A percentile compares a stretch with the other conserved stretches of the same genome.
phyloP scores from a whole-genome alignment of 1,140 invertebrate genomes.

The Pseudomyrmex dendroicus region DNA sequence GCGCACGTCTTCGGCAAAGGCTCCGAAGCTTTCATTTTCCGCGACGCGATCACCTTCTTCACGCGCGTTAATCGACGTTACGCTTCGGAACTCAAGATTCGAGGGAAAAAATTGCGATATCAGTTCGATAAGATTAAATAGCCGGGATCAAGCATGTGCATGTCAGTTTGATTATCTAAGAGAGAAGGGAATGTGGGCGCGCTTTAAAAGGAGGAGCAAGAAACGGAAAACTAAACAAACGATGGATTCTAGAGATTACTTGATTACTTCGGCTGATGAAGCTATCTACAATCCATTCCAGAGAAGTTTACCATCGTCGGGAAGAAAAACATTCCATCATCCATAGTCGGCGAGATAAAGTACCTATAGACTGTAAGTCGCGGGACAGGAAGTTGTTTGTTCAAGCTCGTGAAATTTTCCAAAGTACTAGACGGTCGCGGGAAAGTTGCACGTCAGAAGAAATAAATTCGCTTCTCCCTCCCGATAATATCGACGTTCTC shows the following conservation, averaged over 20 bases:
- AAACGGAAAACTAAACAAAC: background rate
- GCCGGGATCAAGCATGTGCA: background rate
- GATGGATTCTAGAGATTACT: background rate
- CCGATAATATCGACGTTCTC: constrained; percentile 48
- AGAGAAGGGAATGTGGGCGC: too few species aligned
- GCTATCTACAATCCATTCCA: background rate
- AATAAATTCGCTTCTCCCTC: constrained; percentile 21
- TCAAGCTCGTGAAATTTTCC: constrained; percentile 41
- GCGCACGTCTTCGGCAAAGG: background rate
- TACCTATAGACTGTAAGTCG: background rate
- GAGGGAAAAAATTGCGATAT: constrained; percentile 5
- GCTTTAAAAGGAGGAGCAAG: background rate
- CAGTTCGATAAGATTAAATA: background rate
- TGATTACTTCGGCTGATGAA: constrained; percentile 42
- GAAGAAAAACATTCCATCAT: constrained; percentile 37
- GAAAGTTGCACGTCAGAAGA: constrained; percentile 54
- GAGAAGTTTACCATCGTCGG: constrained; percentile 3
- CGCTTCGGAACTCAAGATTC: background rate
- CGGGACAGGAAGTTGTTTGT: constrained; percentile 16
- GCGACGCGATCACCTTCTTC: constrained; percentile 16
- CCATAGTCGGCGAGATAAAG: background rate
- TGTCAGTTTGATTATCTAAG: background rate
- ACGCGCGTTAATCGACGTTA: constrained; percentile 1
- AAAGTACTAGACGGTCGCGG: constrained; percentile 21
- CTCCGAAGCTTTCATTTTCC: constrained; percentile 30